Percentiles rank a stretch among this genome's conserved stretches.
Evolutionary conservation across 1,140 invertebrate genomes (phyloP).

Genomic region (Zelostemma sp.): DNA sequence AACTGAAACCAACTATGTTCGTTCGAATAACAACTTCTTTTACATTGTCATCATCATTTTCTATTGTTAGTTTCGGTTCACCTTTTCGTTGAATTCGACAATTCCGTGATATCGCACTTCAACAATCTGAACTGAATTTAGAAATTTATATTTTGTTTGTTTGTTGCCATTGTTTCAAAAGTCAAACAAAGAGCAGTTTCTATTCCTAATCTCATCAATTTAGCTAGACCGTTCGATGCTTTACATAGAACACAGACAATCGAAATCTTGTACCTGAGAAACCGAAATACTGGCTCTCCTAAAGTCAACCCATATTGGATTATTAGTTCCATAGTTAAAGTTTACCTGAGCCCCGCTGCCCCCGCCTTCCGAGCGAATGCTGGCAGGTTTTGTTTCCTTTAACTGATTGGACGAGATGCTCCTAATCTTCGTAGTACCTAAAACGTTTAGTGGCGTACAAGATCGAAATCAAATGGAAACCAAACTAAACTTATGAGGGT

Average conservation of each 20-base stretch:
- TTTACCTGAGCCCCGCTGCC: slow-evolving; percentile 62
- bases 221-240: no score
- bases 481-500: no score
- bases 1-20: neutral
- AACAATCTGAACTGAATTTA: no score
- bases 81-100: no score
- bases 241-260: slow-evolving; percentile 12
- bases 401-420: slow-evolving; percentile 76
- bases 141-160: no score
- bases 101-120: no score
- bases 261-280: slow-evolving; percentile 73
- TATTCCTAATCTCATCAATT: no score
- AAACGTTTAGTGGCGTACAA: no score
- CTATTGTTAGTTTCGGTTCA: neutral
- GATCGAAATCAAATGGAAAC: no score
- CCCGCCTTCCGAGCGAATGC: slow-evolving; percentile 66
- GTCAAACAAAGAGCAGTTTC: no score
- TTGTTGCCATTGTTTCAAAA: no score
- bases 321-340: slow-evolving; percentile 68
- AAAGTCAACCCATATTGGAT: slow-evolving; percentile 72
- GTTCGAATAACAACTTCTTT: neutral
- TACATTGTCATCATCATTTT: neutral
- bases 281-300: slow-evolving; percentile 79
- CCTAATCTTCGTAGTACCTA: slow-evolving; percentile 69
- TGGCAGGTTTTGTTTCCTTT: slow-evolving; percentile 55